Percentiles rank a stretch among this genome's conserved stretches.
Conservation (phyloP, 2,113 vertebrate species). For the Rousettus leschenaultii region DNA sequence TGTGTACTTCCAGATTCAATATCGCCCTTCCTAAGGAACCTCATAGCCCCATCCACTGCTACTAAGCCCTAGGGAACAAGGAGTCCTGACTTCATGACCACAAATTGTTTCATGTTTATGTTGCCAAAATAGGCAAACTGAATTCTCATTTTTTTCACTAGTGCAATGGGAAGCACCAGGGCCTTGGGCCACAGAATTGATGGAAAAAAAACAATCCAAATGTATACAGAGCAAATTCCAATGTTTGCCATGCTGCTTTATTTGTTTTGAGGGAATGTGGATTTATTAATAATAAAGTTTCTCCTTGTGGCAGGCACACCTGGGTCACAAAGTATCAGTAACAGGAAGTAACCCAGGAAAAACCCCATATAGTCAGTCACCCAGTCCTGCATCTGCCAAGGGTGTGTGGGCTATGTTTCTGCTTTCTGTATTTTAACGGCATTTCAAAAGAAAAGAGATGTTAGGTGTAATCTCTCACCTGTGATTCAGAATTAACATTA, state of each 20-base stretch:
- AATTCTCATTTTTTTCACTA: conserved; percentile 14
- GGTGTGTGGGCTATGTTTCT: conserved; percentile 15
- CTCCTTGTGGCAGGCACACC: background rate
- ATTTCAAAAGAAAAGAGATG: conserved; percentile 40
- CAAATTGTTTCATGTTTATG: conserved; percentile 39
- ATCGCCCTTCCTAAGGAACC: background rate
- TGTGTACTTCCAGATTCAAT: conserved; percentile 14
- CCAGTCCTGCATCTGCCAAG: background rate
- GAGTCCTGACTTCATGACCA: background rate
- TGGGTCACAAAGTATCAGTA: conserved; percentile 30
- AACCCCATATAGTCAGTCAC: conserved; percentile 42
- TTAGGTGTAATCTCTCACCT: background rate
- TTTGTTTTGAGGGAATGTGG: conserved; percentile 15
- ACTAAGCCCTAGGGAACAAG: background rate
- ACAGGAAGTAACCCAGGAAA: conserved; percentile 42
- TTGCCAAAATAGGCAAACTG: conserved; percentile 49
- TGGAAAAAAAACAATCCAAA: background rate
- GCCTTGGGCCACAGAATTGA: background rate
- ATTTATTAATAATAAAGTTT: conserved; percentile 58
- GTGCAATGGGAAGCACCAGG: background rate
- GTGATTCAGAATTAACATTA: conserved; percentile 8
- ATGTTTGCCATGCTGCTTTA: background rate
- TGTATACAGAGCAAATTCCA: conserved; percentile 2
- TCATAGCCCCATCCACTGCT: background rate
- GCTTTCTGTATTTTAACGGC: background rate